These are phyloP conservation scores for Chrysolina haemoptera DNA, from an alignment of 2,888 invertebrate genomes.

Conservation along the genomic window DNA sequence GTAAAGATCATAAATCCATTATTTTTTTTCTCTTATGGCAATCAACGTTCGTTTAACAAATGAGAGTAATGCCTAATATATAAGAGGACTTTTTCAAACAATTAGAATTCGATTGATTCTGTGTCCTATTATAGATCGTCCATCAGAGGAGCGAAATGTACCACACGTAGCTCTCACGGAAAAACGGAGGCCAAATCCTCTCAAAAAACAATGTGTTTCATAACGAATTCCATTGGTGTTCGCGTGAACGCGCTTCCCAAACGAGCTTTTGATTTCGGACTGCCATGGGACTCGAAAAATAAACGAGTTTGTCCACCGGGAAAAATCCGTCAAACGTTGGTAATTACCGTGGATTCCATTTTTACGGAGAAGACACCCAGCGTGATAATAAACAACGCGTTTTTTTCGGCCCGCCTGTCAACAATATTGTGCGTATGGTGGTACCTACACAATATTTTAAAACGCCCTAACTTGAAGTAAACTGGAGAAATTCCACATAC, in stretches of 20 bases:
- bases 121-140: conserved; percentile 39
- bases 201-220: conserved; percentile 24
- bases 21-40: too few species aligned
- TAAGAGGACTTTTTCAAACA: too few species aligned
- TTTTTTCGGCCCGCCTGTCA: neutral
- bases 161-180: neutral
- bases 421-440: neutral
- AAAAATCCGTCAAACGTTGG: conserved; percentile 29
- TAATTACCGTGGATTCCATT: conserved; percentile 25
- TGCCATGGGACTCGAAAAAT: conserved; percentile 20
- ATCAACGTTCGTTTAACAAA: too few species aligned
- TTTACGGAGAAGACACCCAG: conserved; percentile 7
- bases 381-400: neutral
- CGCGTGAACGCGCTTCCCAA: conserved; percentile 29
- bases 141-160: neutral
- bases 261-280: conserved; percentile 32
- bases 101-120: neutral
- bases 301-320: conserved; percentile 26
- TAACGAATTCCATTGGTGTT: conserved; percentile 27
- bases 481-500: too few species aligned
- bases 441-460: too few species aligned
- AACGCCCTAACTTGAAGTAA: too few species aligned
- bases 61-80: too few species aligned
- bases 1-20: too few species aligned
- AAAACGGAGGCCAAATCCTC: neutral